Conservation (phyloP, 2,888 invertebrate genomes). For the Barypeithes pellucidus region DNA sequence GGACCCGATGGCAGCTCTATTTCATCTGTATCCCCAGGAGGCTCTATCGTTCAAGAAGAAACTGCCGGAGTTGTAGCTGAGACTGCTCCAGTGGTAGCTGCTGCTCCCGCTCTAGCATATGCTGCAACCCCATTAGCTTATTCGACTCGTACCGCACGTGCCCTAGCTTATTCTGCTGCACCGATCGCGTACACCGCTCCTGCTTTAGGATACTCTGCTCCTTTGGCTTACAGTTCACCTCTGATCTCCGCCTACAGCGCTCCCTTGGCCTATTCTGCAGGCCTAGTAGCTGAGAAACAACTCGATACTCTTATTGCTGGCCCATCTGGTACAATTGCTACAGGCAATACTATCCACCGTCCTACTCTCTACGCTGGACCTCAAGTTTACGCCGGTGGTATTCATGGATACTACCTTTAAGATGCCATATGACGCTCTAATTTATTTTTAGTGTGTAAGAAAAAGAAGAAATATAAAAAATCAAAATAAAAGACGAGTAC, state of each 20-base stretch:
- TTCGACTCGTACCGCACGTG: not conserved
- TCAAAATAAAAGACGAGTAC: conserved; percentile 19
- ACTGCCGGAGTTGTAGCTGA: conserved; percentile 51
- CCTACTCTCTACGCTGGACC: conserved; percentile 42
- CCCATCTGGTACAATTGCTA: conserved; percentile 61
- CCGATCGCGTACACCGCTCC: conserved; percentile 20
- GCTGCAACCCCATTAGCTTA: conserved; percentile 37
- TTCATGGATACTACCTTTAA: conserved; percentile 40
- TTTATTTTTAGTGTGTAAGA: conserved; percentile 38
- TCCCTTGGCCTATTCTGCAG: conserved; percentile 51
- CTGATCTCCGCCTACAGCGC: conserved; percentile 48
- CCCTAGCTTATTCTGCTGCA: conserved; percentile 16
- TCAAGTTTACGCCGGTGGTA: conserved; percentile 36
- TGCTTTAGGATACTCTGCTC: conserved; percentile 45
- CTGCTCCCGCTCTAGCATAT: conserved; percentile 44
- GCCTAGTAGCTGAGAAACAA: conserved; percentile 52
- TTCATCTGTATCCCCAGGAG: conserved; percentile 55
- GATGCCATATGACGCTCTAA: conserved; percentile 26
- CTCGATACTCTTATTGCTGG: conserved; percentile 54
- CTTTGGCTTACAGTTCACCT: conserved; percentile 23
- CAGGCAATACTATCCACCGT: conserved; percentile 55
- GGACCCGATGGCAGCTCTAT: conserved; percentile 63
- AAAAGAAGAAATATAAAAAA: conserved; percentile 32
- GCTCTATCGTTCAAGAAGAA: conserved; percentile 35
- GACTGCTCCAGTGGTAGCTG: conserved; percentile 31